A percentile compares a stretch with the other conserved stretches of the same genome.
Conservation (phyloP, 2,797 vertebrate species). For the Eurystomus glaucurus region DNA sequence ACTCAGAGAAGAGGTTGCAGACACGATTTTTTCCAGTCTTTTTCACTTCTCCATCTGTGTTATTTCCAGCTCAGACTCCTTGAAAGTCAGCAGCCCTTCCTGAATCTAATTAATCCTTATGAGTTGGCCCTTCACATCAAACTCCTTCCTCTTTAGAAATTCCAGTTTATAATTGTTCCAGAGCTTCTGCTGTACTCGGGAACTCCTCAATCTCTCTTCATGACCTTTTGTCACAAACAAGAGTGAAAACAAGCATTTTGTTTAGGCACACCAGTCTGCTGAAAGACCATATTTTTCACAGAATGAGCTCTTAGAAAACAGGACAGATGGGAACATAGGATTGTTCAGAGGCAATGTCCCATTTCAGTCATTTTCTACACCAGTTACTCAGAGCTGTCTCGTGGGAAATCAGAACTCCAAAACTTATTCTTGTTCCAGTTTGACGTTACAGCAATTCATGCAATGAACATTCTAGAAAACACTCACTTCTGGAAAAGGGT, state of each 20-base stretch:
- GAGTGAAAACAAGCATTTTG: not conserved
- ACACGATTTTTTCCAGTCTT: not conserved
- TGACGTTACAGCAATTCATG: not conserved
- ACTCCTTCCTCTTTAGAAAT: constrained; percentile 31
- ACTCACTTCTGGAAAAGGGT: not conserved
- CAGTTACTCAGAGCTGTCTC: not conserved
- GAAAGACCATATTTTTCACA: not conserved
- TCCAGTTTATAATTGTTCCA: not conserved
- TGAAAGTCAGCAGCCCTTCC: not conserved
- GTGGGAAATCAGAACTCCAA: not conserved
- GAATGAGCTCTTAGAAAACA: not conserved
- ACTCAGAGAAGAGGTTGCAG: not conserved
- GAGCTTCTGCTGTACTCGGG: not conserved
- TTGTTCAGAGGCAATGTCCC: not conserved
- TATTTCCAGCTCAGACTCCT: constrained; percentile 17
- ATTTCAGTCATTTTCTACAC: not conserved
- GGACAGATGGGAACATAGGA: not conserved
- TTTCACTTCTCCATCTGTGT: constrained; percentile 20
- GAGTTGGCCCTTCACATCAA: not conserved
- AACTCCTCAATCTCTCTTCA: not conserved
- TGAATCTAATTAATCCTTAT: not conserved
- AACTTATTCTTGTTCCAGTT: not conserved
- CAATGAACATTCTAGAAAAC: not conserved
- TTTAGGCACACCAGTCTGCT: not conserved
- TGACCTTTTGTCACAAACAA: constrained; percentile 25